Percentiles rank a stretch among this genome's conserved stretches.
Conservation (phyloP, 2,113 vertebrate genomes). For the Mormyrus lacerda region DNA sequence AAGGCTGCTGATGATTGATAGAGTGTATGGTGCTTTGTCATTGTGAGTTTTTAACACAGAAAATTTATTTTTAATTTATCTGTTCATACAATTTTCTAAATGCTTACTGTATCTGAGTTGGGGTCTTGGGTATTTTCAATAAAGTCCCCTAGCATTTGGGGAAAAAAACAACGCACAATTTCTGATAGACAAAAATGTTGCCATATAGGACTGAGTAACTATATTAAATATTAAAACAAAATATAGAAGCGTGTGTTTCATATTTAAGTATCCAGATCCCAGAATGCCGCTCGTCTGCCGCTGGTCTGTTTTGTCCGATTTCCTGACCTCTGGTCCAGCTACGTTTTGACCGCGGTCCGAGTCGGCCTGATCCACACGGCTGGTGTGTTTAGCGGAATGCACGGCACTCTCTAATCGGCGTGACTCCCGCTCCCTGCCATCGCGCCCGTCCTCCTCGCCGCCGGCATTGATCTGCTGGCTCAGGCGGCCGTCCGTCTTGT, state of each 20-base stretch:
- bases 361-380: neutral
- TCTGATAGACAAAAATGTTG: neutral
- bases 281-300: neutral
- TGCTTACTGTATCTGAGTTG: neutral
- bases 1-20: neutral
- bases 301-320: neutral
- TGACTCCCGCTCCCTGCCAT: neutral
- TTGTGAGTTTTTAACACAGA: neutral
- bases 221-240: neutral
- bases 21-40: neutral
- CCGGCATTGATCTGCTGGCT: slow-evolving; percentile 31
- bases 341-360: neutral
- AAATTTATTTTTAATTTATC: neutral
- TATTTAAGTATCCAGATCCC: neutral
- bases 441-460: slow-evolving; percentile 25
- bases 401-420: neutral
- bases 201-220: neutral
- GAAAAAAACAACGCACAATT: neutral
- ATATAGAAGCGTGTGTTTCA: neutral
- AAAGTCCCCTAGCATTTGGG: neutral
- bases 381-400: neutral
- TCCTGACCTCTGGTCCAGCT: neutral
- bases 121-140: neutral
- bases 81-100: neutral
- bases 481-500: slow-evolving; percentile 26